Percentiles rank a stretch among this genome's conserved stretches.
Conservation (phyloP, 2,113 vertebrate species). For the Polyodon spathula region DNA sequence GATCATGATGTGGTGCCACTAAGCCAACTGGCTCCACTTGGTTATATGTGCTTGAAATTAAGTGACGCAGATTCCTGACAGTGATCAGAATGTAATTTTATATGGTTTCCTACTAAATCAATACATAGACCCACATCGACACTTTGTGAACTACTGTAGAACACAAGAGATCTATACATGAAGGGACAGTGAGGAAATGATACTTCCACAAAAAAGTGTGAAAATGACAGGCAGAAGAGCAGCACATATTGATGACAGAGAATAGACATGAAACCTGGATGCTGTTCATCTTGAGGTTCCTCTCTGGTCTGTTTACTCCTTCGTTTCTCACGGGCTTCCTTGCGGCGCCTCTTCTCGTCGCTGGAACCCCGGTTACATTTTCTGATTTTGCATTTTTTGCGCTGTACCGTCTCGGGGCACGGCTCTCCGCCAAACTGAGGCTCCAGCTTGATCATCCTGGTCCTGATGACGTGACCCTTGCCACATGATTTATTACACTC, state of each 20-base stretch:
- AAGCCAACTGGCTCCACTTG: too few species aligned
- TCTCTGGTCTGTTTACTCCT: constrained; percentile 70
- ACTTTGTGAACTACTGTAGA: too few species aligned
- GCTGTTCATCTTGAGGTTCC: constrained; percentile 60
- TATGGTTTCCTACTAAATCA: too few species aligned
- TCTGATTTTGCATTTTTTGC: constrained; percentile 82
- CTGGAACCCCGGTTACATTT: constrained; percentile 77
- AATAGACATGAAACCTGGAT: constrained; percentile 61
- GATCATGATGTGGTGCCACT: too few species aligned
- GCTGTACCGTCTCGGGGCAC: constrained; percentile 83
- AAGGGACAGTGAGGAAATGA: too few species aligned
- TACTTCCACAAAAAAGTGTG: neutral
- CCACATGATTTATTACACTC: constrained; percentile 97
- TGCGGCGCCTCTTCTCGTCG: constrained; percentile 78
- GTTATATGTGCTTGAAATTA: too few species aligned
- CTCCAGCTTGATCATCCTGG: constrained; percentile 78
- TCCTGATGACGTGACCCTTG: constrained; percentile 89
- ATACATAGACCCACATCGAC: too few species aligned
- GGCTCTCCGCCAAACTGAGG: constrained; percentile 85
- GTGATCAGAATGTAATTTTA: too few species aligned
- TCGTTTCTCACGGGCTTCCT: constrained; percentile 80
- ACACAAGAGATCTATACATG: too few species aligned
- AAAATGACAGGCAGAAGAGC: neutral
- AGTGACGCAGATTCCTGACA: too few species aligned
- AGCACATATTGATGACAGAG: neutral